Evolutionary conservation across 2,888 invertebrate species (phyloP).

Genomic region (Brachypterus glaber): DNA sequence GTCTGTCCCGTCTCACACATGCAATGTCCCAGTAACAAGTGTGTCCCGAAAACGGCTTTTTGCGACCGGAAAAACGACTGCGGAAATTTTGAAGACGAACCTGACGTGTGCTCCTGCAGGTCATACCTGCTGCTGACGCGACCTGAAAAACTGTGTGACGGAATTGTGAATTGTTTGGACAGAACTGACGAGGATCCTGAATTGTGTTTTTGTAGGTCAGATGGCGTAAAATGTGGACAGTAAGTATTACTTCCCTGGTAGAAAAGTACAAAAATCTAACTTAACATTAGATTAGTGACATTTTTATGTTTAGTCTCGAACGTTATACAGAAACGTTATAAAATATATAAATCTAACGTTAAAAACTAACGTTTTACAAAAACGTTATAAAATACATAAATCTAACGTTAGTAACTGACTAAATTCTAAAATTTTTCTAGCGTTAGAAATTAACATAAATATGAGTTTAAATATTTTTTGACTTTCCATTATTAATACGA

Average conservation of each 20-base stretch:
- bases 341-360: too few relatives aligned
- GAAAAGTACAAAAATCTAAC: too few relatives aligned
- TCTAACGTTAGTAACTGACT: too few relatives aligned
- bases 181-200: slow-evolving; percentile 64
- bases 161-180: slow-evolving; percentile 65
- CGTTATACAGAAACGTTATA: too few relatives aligned
- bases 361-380: too few relatives aligned
- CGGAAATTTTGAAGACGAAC: slow-evolving; percentile 64
- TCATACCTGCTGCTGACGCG: slow-evolving; percentile 58
- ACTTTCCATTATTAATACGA: too few relatives aligned
- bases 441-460: too few relatives aligned
- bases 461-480: too few relatives aligned
- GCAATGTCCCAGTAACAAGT: slow-evolving; percentile 57
- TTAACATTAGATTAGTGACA: too few relatives aligned
- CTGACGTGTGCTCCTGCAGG: slow-evolving; percentile 52
- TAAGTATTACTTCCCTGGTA: slow-evolving; percentile 35
- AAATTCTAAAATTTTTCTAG: too few relatives aligned
- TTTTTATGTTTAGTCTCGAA: too few relatives aligned
- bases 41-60: slow-evolving; percentile 58
- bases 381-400: too few relatives aligned
- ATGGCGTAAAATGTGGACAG: slow-evolving; percentile 46
- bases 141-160: slow-evolving; percentile 66
- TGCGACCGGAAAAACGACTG: slow-evolving; percentile 62
- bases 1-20: slow-evolving; percentile 56
- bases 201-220: slow-evolving; percentile 51